Percentiles rank a stretch among this genome's conserved stretches.
phyloP scores from a whole-genome alignment of 2,888 invertebrate species.

The Palloptera scutellata region DNA sequence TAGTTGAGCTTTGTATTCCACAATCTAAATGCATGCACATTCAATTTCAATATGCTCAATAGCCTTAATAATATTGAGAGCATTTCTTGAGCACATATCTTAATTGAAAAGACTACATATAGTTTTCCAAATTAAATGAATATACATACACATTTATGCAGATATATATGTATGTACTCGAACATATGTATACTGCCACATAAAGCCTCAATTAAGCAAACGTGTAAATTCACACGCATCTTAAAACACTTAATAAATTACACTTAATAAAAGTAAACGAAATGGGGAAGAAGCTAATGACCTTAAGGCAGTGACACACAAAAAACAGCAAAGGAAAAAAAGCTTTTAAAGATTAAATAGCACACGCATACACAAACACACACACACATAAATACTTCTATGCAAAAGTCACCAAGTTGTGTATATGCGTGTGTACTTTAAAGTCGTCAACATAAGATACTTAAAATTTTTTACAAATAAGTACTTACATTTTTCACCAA shows the following conservation, averaged over 20 bases:
- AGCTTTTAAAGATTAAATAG: slow-evolving; percentile 38
- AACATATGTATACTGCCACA: background rate
- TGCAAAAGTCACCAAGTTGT: slow-evolving; percentile 32
- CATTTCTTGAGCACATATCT: no score
- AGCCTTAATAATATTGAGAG: no score
- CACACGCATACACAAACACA: background rate
- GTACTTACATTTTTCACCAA: slow-evolving; percentile 8
- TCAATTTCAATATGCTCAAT: no score
- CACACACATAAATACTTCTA: background rate
- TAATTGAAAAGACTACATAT: no score
- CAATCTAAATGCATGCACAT: no score
- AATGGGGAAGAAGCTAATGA: background rate
- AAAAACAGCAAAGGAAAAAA: slow-evolving; percentile 30
- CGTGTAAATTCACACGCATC: slow-evolving; percentile 35
- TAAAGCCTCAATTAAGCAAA: slow-evolving; percentile 22
- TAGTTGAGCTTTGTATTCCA: no score
- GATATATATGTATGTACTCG: slow-evolving; percentile 34
- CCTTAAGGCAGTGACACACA: slow-evolving; percentile 6
- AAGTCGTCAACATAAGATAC: slow-evolving; percentile 29
- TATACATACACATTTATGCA: slow-evolving; percentile 57
- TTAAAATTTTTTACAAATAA: slow-evolving; percentile 22
- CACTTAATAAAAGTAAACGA: no score
- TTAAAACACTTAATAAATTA: slow-evolving; percentile 26
- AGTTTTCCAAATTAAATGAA: slow-evolving; percentile 34
- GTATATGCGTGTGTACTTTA: slow-evolving; percentile 20